phyloP scores from a whole-genome alignment of 1,140 invertebrate genomes.

The Parasteatoda tepidariorum region DNA sequence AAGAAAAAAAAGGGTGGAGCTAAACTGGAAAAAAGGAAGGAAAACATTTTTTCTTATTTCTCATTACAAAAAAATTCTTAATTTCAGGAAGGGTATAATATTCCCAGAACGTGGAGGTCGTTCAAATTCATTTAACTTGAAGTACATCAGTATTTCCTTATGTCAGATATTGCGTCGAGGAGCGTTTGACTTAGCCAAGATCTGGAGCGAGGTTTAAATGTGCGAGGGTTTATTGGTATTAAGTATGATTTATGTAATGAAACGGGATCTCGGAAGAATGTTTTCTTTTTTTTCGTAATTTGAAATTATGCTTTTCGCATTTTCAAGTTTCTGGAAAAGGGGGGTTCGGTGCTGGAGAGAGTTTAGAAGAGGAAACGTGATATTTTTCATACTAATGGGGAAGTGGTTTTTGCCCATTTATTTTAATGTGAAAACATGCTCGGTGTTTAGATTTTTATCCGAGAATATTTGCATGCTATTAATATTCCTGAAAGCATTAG shows the following conservation, averaged over 20 bases:
- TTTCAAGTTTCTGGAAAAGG: too few species aligned
- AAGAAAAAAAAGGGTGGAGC: not conserved
- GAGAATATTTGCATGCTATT: too few species aligned
- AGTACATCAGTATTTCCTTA: constrained; percentile 32
- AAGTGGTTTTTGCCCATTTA: too few species aligned
- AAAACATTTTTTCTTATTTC: not conserved
- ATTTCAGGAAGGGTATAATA: constrained; percentile 3
- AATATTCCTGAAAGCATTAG: too few species aligned
- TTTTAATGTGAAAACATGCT: too few species aligned
- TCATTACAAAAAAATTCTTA: not conserved
- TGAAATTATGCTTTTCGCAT: not conserved
- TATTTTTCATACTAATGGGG: too few species aligned
- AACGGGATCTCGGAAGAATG: not conserved
- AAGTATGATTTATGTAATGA: constrained; percentile 16
- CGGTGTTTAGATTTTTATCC: too few species aligned
- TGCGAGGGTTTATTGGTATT: not conserved
- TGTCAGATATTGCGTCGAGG: not conserved
- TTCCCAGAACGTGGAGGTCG: constrained; percentile 18
- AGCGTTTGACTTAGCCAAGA: not conserved
- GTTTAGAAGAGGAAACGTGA: too few species aligned
- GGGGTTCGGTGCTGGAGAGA: too few species aligned
- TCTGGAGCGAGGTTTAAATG: not conserved
- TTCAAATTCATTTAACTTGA: constrained; percentile 35
- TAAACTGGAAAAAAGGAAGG: not conserved
- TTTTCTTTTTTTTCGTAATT: not conserved